phyloP scores from a whole-genome alignment of 2,797 vertebrate genomes.

The Thripadectes ignobilis region DNA sequence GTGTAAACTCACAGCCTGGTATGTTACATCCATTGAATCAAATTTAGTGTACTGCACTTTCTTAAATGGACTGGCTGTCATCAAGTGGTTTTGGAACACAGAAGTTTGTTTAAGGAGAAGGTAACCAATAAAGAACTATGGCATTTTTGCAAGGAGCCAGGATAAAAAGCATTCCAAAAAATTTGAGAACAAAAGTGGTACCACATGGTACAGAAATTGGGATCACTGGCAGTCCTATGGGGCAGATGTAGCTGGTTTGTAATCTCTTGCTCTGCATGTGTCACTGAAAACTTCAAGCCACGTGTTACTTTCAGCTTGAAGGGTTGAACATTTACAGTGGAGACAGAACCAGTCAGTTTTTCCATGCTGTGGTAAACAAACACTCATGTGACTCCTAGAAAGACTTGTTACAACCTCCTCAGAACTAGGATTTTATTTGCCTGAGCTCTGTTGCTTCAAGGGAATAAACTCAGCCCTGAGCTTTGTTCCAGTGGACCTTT shows the following conservation, averaged over 20 bases:
- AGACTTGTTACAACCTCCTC: background rate
- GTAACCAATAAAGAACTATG: accelerated
- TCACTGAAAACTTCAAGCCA: background rate
- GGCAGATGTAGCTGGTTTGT: background rate
- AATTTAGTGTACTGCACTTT: background rate
- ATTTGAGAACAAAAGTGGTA: background rate
- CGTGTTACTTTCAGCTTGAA: background rate
- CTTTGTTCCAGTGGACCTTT: background rate
- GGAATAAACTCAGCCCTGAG: background rate
- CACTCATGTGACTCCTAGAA: background rate
- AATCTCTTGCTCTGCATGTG: background rate
- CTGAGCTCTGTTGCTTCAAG: background rate
- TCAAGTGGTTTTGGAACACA: background rate
- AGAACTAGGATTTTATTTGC: background rate
- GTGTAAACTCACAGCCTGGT: background rate
- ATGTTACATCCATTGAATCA: background rate
- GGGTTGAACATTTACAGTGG: background rate
- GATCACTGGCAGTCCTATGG: background rate
- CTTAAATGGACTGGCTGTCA: background rate
- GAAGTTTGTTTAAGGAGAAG: background rate
- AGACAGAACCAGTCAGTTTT: background rate
- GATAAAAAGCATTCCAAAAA: background rate
- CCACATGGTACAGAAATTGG: background rate
- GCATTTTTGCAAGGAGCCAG: background rate
- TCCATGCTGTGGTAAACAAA: background rate